Base-by-base conservation (phyloP, 2,888 invertebrate species). In the Meandrusa payeni region DNA sequence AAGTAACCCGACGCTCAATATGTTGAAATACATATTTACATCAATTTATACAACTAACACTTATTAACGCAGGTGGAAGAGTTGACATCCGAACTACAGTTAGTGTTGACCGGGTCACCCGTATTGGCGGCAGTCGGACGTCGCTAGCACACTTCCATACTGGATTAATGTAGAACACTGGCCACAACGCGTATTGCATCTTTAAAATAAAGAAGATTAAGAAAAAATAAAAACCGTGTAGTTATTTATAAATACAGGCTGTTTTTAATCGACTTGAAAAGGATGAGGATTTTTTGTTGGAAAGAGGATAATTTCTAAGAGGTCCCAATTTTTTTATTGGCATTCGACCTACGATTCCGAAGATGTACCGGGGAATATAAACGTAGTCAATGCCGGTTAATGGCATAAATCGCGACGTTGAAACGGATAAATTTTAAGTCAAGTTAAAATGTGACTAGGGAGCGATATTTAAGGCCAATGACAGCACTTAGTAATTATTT, bases 91-190 rank as follows among this genome's bases (percentile, higher is more conserved):
- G 54, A 77, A 76, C 69, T 66, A 85, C 86, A 77, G 85, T 85
- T 85, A 83, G 61, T 49, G 52, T 61, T 69, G 76, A 85, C 87
- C 77, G 72, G 83, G 86, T 87, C 69, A 86, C 78, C 78, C 65
- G 76, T 61, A 77, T 76, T 70, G 55, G 58, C 64, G 56, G 51
- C 54, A 61, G 63, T 60, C 61, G 59, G 64, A 61, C 63, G 59
- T 61, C 53, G 62, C 64, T 76, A 71, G 68, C 78, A 76, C 54
- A 76, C 73, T 74, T 77, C 52, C 51, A 61, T 59, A 58, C 69
- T 72, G 69, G 67, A 72, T 69, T 54, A 54, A 51, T 54, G 50
- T 50, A 51, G 50, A 50, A 27, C 44, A 26, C 9, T n/a, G 45
- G 29, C 50, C 43, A 39, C 36, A 51, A 39, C 40, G 47, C 41